Evolutionary conservation across 2,888 invertebrate genomes (phyloP).

Genomic region (Dorcus parallelipipedus): DNA sequence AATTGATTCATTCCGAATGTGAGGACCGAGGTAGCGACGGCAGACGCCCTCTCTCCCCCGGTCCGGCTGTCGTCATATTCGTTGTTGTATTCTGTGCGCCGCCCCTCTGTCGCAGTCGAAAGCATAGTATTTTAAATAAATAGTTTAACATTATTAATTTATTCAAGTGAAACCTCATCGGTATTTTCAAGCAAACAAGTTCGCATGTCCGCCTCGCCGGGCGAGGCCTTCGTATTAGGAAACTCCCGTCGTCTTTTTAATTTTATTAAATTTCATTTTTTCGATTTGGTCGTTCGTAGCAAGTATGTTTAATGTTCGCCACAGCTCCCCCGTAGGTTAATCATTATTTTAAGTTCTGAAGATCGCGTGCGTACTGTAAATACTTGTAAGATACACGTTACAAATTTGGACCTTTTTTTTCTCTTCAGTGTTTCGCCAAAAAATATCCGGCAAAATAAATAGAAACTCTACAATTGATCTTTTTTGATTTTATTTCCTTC

Average conservation of each 20-base stretch:
- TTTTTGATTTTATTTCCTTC: neutral
- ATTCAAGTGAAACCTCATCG: slow-evolving; percentile 14
- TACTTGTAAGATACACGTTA: slow-evolving; percentile 20
- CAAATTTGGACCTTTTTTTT: slow-evolving; percentile 9
- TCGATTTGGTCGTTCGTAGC: neutral
- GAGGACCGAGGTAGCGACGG: slow-evolving; percentile 14
- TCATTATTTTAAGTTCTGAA: slow-evolving; percentile 8
- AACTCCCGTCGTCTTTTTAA: neutral
- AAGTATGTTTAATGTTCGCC: slow-evolving; percentile 13
- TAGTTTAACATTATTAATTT: slow-evolving; percentile 22
- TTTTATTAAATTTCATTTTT: neutral
- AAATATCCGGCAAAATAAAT: slow-evolving; percentile 14
- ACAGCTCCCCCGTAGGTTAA: slow-evolving; percentile 26
- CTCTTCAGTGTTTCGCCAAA: slow-evolving; percentile 16
- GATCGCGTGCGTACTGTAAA: slow-evolving; percentile 21
- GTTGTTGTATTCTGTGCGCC: slow-evolving; percentile 20
- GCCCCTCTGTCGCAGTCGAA: slow-evolving; percentile 26
- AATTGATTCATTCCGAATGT: slow-evolving; percentile 25
- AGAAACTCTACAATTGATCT: neutral
- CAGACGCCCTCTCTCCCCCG: slow-evolving; percentile 23
- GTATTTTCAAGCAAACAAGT: slow-evolving; percentile 11
- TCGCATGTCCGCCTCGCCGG: neutral
- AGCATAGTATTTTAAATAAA: slow-evolving; percentile 22
- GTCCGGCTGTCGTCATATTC: slow-evolving; percentile 33
- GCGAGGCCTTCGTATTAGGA: neutral